Base-by-base conservation (phyloP, 2,113 vertebrate genomes). In the Dicerorhinus sumatrensis region DNA sequence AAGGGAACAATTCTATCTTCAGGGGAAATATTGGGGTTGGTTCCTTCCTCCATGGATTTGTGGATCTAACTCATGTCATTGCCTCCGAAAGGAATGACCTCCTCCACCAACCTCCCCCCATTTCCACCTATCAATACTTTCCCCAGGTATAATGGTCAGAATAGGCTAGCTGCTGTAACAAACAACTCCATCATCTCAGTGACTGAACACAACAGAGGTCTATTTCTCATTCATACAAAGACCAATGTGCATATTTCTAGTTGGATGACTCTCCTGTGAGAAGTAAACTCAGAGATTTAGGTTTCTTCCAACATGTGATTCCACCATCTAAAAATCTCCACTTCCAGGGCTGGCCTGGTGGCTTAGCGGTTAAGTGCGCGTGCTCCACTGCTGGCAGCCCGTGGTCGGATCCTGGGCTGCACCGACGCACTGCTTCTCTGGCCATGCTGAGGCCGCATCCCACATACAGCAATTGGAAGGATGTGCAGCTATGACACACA, bases 171-270 rank as follows among this genome's bases (percentile, higher is more conserved):
- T 72, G 23, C 5, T 54, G 0, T 92, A 83, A 62, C 14, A 56
- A 90, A 39, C 27, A 56, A 39, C 12, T 11, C 8, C 18, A 83
- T 27, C 63, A 62, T 76, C 20, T 92, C 73, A 76, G n/a, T 46
- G n/a, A 56, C 25, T 79, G 67, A 76, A 56, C 33, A 93, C 20
- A 91, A 33, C 21, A 84, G 42, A 79, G 7, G 2, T 58, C 9
- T 33, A 39, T 81, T 94, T 98, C 67, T 89, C 23, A 39, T 77
- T 77, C 62, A 56, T 21, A 85, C 3, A 91, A 80, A 86, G 11
- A 8, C 8, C 14, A 21, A 8, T 56, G 39, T 14, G 16, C 7
- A 48, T 56, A 3, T 67, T 72, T 48, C 39, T 42, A 21, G 5
- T 39, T 86, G 48, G 51, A 20, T 81, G 25, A 51, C 23, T 96